These are phyloP conservation scores for Drosophila tsacasi DNA, from an alignment of 1,140 invertebrate genomes.

Conservation along the genomic window DNA sequence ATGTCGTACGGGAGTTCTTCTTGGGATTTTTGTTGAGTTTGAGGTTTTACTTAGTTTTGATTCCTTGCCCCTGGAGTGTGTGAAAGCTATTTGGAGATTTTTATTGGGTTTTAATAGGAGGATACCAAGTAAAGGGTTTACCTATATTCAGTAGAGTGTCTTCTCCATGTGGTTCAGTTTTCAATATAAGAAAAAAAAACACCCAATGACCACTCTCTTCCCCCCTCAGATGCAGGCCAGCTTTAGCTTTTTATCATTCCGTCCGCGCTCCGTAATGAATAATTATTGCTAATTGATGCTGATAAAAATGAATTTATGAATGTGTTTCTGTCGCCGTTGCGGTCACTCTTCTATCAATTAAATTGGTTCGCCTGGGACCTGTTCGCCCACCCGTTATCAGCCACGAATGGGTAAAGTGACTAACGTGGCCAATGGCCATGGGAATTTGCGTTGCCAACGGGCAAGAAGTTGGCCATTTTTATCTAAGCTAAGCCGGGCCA, in stretches of 20 bases:
- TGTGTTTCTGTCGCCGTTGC: slow-evolving; percentile 48
- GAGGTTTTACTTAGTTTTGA: slow-evolving; percentile 31
- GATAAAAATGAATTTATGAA: slow-evolving; percentile 80
- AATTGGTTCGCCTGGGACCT: slow-evolving; percentile 55
- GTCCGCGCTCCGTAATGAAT: slow-evolving; percentile 53
- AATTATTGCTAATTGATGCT: slow-evolving; percentile 81
- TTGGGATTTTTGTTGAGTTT: slow-evolving; percentile 8
- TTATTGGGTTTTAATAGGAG: not conserved
- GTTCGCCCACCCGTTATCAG: slow-evolving; percentile 17
- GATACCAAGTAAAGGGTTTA: not conserved
- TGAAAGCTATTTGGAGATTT: slow-evolving; percentile 62
- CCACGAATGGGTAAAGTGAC: slow-evolving; percentile 16
- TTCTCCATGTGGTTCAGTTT: not conserved
- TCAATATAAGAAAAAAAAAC: not conserved
- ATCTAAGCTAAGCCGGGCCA: slow-evolving; percentile 1
- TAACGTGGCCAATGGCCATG: slow-evolving; percentile 30
- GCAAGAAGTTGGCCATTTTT: slow-evolving; percentile 31
- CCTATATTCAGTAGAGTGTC: not conserved
- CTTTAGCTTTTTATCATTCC: slow-evolving; percentile 23
- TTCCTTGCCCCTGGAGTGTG: slow-evolving; percentile 59
- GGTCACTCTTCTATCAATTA: slow-evolving; percentile 70
- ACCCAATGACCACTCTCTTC: not conserved
- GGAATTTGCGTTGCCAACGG: slow-evolving; percentile 49
- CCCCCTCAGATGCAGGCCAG: not conserved
- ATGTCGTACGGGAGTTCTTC: slow-evolving; percentile 39